Base-by-base conservation (phyloP, 2,113 vertebrate genomes). In the Grallaria varia region DNA sequence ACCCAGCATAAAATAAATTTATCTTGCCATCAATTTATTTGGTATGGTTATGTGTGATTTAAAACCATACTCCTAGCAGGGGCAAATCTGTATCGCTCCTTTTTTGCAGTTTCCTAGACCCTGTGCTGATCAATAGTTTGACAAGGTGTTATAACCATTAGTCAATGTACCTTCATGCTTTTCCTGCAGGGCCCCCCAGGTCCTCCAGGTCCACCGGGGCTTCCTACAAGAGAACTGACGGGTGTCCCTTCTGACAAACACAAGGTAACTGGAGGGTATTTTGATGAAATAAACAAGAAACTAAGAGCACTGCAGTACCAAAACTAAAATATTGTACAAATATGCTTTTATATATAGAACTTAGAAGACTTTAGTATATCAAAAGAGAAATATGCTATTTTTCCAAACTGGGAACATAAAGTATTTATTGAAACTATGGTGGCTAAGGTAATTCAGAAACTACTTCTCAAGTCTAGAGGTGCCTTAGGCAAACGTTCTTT, bases 131-230 rank as follows among this genome's bases (percentile, higher is more conserved):
- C 49, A 42, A 25, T 40, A 62, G 18, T 33, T 67, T 84, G 49
- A 27, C 12, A 31, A 81, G 39, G 12, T 53, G 21, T 62, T 78
- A 20, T 3, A 82, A 49, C n/a, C 90, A 21, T 44, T 27, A 40
- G 13, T 92, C 69, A 93, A 77, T 13, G 5, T 75, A 58, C 67
- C 20, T 33, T 81, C 69, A 3, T 60, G 16, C n/a, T 87, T 93
- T 84, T 84, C 35, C 39, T 84, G 4, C 89, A 98, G 98, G 98
- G 98, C 10, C 40, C 98, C 5, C 71, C 93, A 35, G 98, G 98
- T 47, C 86, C 59, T 56, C 97, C 96, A 4, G 98, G 98, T 59
- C 98, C 97, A 62, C 97, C 98, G 12, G 98, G 98, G 9, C 90
- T 95, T 67, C 97, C 96, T 96, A 97, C 77, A 40, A 3, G 33